phyloP scores from a whole-genome alignment of 1,140 invertebrate genomes.

The Diachasmimorpha longicaudata region DNA sequence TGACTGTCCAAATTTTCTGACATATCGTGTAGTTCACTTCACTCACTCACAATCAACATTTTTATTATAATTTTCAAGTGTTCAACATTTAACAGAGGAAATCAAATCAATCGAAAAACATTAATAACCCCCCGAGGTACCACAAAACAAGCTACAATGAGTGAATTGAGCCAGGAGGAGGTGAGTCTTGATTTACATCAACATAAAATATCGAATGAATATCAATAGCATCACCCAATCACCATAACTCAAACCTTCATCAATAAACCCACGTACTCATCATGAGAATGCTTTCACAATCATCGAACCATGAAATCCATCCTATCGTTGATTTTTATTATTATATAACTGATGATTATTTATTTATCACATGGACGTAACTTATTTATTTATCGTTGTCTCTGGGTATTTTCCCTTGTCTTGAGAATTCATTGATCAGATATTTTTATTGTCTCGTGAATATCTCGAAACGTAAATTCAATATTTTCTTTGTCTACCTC shows the following conservation, averaged over 20 bases:
- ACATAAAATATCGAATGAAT: neutral
- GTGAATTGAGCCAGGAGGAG: conserved; percentile 78
- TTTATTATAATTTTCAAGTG: conserved; percentile 6
- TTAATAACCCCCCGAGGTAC: neutral
- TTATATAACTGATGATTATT: conserved; percentile 16
- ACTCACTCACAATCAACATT: conserved; percentile 16
- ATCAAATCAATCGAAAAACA: neutral
- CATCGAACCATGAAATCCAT: neutral
- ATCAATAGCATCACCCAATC: neutral
- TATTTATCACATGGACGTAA: neutral
- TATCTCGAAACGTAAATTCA: neutral
- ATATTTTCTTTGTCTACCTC: neutral
- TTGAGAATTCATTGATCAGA: neutral
- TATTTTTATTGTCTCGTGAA: neutral
- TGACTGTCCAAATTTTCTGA: conserved; percentile 54
- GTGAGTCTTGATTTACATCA: conserved; percentile 57
- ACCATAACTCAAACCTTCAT: conserved; percentile 6
- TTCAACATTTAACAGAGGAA: neutral
- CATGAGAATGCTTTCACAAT: neutral
- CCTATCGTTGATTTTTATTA: neutral
- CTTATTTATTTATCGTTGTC: conserved; percentile 13
- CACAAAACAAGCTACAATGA: conserved; percentile 62
- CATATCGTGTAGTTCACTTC: conserved; percentile 34
- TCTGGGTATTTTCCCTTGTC: neutral
- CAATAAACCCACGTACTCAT: neutral